A percentile compares a stretch with the other conserved stretches of the same genome.
These are phyloP conservation scores for Melinopterus prodromus DNA, from an alignment of 2,888 invertebrate species.

Conservation along the genomic window DNA sequence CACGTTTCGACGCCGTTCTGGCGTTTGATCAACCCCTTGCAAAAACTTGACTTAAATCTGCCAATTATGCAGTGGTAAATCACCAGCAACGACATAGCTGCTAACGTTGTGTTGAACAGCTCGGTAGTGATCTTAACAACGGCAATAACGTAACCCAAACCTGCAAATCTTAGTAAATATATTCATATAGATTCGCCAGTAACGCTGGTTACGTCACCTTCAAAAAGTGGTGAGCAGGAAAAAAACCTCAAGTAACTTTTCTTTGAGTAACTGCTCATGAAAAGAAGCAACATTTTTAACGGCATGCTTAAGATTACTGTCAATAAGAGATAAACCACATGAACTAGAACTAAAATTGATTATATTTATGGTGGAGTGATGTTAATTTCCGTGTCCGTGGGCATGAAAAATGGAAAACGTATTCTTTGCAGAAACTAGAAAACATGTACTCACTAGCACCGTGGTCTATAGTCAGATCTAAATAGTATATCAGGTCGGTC, in stretches of 20 bases:
- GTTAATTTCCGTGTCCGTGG: too few species aligned
- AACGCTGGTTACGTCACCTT: slow-evolving; percentile 15
- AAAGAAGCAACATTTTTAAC: slow-evolving; percentile 30
- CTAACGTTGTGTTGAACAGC: slow-evolving; percentile 26
- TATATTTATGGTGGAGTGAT: neutral
- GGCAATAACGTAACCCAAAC: slow-evolving; percentile 32
- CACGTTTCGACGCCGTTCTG: slow-evolving; percentile 10
- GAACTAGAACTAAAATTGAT: slow-evolving; percentile 26
- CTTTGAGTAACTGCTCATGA: slow-evolving; percentile 33
- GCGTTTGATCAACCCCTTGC: neutral
- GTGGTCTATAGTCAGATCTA: slow-evolving; percentile 25
- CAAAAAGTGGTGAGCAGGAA: slow-evolving; percentile 30
- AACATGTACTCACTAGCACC: slow-evolving; percentile 29
- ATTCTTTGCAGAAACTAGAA: slow-evolving; percentile 8
- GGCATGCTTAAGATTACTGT: slow-evolving; percentile 32
- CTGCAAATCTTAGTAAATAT: slow-evolving; percentile 9
- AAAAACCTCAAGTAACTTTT: slow-evolving; percentile 32
- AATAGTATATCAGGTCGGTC: slow-evolving; percentile 19
- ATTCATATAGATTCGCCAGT: neutral
- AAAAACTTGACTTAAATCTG: neutral
- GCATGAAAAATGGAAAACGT: too few species aligned
- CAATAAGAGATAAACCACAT: slow-evolving; percentile 23
- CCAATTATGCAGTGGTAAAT: slow-evolving; percentile 15
- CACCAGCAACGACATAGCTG: neutral
- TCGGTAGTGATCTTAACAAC: slow-evolving; percentile 22